Percentiles rank a stretch among this genome's conserved stretches.
Conservation (phyloP, 2,797 vertebrate species). For the Chaetodon trifasciatus region DNA sequence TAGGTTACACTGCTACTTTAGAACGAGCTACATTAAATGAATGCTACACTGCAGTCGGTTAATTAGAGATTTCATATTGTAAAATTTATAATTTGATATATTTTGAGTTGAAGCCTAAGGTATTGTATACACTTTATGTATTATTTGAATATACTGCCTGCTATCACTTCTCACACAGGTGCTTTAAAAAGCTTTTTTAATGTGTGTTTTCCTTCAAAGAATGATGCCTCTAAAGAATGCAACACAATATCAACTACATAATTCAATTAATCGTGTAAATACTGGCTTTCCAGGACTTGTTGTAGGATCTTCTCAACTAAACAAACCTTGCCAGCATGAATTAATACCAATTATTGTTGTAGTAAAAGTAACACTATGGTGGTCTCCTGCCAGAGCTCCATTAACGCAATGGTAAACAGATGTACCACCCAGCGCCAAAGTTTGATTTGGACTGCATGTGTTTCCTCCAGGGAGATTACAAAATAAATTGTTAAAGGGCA, state of each 20-base stretch:
- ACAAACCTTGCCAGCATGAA: conserved; percentile 67
- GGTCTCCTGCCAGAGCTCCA: conserved; percentile 68
- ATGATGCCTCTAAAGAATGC: background rate
- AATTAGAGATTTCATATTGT: background rate
- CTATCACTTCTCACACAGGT: background rate
- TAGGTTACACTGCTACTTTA: background rate
- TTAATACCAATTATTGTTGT: conserved; percentile 73
- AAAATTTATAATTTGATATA: background rate
- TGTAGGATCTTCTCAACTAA: conserved; percentile 52
- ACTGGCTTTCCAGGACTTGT: conserved; percentile 16
- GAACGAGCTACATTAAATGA: background rate
- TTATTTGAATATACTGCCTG: background rate
- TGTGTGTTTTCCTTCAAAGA: background rate
- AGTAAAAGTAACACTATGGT: conserved; percentile 68
- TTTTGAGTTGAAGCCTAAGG: background rate
- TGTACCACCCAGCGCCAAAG: conserved; percentile 69
- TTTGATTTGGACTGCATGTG: conserved; percentile 61
- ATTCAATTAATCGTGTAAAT: conserved; percentile 37
- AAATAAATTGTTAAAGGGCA: conserved; percentile 62
- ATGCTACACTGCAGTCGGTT: background rate
- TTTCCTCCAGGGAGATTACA: conserved; percentile 63
- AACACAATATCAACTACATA: conserved; percentile 8
- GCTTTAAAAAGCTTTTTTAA: conserved; percentile 1
- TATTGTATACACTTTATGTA: background rate
- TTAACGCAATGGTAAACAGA: conserved; percentile 83